phyloP scores from a whole-genome alignment of 2,797 vertebrate species.

The Dendrocincla fuliginosa region DNA sequence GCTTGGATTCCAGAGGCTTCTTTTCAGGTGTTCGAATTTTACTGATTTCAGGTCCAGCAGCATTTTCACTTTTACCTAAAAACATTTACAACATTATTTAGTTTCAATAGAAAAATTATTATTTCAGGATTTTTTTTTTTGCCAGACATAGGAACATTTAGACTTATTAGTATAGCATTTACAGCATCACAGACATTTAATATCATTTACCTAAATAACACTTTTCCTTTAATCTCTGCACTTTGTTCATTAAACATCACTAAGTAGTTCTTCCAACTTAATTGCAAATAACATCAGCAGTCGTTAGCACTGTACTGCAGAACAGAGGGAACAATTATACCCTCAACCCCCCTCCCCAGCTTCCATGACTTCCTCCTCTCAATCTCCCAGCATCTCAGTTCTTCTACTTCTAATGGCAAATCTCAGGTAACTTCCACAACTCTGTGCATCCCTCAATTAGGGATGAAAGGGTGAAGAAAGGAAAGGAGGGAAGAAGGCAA shows the following conservation, averaged over 20 bases:
- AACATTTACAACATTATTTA: neutral
- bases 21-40: slow-evolving; percentile 94
- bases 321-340: neutral
- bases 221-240: neutral
- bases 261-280: neutral
- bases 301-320: neutral
- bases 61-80: slow-evolving; percentile 90
- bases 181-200: neutral
- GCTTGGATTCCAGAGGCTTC: slow-evolving; percentile 88
- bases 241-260: neutral
- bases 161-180: neutral
- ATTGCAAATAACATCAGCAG: neutral
- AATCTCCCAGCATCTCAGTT: neutral
- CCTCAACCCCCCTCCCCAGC: neutral
- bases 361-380: neutral
- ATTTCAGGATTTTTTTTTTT: neutral
- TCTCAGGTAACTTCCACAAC: neutral
- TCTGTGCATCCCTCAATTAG: fast-evolving
- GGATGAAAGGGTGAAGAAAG: fast-evolving
- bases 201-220: neutral
- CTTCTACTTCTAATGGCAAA: neutral
- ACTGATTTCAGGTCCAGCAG: slow-evolving; percentile 87
- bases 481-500: neutral
- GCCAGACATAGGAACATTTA: neutral
- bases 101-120: neutral